phyloP scores from a whole-genome alignment of 2,797 vertebrate genomes.

The Bucorvus abyssinicus region DNA sequence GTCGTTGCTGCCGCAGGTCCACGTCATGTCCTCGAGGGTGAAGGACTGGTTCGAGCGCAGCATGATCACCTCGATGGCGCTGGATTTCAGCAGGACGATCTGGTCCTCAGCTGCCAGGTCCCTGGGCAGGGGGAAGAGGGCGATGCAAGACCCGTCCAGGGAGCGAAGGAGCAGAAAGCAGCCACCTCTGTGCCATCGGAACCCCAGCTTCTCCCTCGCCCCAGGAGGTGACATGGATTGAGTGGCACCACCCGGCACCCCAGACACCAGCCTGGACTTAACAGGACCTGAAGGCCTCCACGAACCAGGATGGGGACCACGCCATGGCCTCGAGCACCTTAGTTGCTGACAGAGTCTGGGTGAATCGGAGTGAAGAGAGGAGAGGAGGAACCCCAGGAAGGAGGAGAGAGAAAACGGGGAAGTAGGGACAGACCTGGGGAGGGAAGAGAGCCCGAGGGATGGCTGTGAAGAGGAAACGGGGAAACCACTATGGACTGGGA shows the following conservation, averaged over 20 bases:
- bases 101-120: slow-evolving; percentile 93
- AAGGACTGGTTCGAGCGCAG: slow-evolving; percentile 96
- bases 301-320: not conserved
- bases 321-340: accelerated
- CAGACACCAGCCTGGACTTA: not conserved
- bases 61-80: slow-evolving; percentile 98
- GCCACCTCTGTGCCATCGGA: accelerated
- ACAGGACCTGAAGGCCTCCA: not conserved
- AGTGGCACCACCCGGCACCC: not conserved
- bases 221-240: accelerated
- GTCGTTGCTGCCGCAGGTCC: slow-evolving; percentile 89
- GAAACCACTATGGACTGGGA: accelerated
- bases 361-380: not conserved
- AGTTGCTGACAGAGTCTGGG: not conserved
- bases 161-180: not conserved
- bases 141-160: accelerated
- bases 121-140: slow-evolving; percentile 64
- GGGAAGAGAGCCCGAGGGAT: not conserved
- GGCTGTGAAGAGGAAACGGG: not conserved
- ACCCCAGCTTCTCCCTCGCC: not conserved
- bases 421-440: not conserved
- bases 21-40: slow-evolving; percentile 92
- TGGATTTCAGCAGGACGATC: slow-evolving; percentile 94
- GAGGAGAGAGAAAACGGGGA: not conserved
- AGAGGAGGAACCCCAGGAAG: not conserved